A percentile compares a stretch with the other conserved stretches of the same genome.
Evolutionary conservation across 1,140 invertebrate genomes (phyloP).

Genomic region (Lordiphosa stackelbergi): DNA sequence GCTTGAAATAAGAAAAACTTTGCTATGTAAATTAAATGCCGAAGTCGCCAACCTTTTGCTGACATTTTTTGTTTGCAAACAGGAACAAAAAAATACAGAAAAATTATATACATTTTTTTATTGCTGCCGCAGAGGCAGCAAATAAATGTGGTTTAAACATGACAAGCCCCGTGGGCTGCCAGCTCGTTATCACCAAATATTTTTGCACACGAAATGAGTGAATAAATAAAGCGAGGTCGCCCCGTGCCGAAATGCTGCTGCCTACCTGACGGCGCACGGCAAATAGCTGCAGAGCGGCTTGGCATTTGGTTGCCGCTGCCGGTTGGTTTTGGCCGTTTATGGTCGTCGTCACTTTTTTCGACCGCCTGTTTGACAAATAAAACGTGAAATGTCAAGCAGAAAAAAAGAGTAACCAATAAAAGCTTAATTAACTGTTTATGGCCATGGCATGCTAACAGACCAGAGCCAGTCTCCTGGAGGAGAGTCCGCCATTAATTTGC

Average conservation of each 20-base stretch:
- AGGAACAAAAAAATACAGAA: slow-evolving; percentile 22
- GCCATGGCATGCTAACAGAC: slow-evolving; percentile 66
- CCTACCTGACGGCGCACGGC: slow-evolving; percentile 37
- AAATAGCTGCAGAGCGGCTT: slow-evolving; percentile 31
- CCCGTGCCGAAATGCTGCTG: slow-evolving; percentile 9
- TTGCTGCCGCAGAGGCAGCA: slow-evolving; percentile 43
- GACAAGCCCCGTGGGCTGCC: slow-evolving; percentile 60
- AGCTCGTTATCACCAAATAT: slow-evolving; percentile 75
- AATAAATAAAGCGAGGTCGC: slow-evolving; percentile 58
- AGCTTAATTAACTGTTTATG: slow-evolving; percentile 75
- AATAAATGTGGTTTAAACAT: slow-evolving; percentile 75
- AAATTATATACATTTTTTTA: slow-evolving; percentile 48
- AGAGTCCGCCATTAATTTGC: slow-evolving; percentile 53
- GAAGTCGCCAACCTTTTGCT: slow-evolving; percentile 60
- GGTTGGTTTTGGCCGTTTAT: slow-evolving; percentile 52
- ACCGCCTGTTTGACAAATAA: slow-evolving; percentile 67
- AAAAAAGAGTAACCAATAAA: slow-evolving; percentile 74
- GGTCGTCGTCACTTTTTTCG: slow-evolving; percentile 60
- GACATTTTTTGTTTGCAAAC: slow-evolving; percentile 30
- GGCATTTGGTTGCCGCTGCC: slow-evolving; percentile 22
- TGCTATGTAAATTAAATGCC: slow-evolving; percentile 74
- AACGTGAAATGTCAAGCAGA: slow-evolving; percentile 64
- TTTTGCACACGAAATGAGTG: slow-evolving; percentile 71
- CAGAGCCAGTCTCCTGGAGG: slow-evolving; percentile 3
- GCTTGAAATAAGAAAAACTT: slow-evolving; percentile 61